Conservation (phyloP, 2,888 invertebrate species). For the Melanchra persicariae region DNA sequence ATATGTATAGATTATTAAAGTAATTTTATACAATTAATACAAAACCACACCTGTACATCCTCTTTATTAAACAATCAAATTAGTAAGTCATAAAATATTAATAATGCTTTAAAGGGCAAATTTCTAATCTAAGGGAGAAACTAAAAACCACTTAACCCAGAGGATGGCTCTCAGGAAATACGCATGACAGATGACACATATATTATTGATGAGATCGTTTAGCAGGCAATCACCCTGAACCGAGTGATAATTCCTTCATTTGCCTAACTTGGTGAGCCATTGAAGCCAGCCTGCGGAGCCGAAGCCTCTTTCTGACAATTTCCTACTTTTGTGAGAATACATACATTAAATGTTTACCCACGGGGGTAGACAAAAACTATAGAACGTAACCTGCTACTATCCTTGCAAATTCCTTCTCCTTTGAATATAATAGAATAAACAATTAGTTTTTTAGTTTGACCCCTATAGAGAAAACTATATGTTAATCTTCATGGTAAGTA, state of each 20-base stretch:
- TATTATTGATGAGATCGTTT: too few relatives aligned
- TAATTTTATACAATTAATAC: background rate
- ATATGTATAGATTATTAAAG: too few relatives aligned
- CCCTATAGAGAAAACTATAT: background rate
- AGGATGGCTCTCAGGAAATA: background rate
- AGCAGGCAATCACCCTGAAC: too few relatives aligned
- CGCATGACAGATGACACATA: too few relatives aligned
- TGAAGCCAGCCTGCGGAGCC: too few relatives aligned
- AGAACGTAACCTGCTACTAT: background rate
- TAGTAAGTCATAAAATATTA: background rate
- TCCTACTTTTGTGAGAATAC: too few relatives aligned
- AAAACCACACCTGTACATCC: constrained; percentile 6
- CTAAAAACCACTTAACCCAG: background rate
- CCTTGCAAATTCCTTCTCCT: background rate
- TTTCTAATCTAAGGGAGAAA: background rate
- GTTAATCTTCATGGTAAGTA: background rate
- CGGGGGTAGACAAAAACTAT: too few relatives aligned
- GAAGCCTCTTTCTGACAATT: too few relatives aligned
- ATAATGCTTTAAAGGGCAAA: background rate
- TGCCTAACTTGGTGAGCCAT: too few relatives aligned
- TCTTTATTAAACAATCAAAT: constrained; percentile 11
- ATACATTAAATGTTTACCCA: too few relatives aligned
- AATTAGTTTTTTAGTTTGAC: background rate
- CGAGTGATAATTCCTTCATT: too few relatives aligned
- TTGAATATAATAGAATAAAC: background rate